These are phyloP conservation scores for Onychostruthus taczanowskii DNA, from an alignment of 2,113 vertebrate genomes.

Conservation along the genomic window DNA sequence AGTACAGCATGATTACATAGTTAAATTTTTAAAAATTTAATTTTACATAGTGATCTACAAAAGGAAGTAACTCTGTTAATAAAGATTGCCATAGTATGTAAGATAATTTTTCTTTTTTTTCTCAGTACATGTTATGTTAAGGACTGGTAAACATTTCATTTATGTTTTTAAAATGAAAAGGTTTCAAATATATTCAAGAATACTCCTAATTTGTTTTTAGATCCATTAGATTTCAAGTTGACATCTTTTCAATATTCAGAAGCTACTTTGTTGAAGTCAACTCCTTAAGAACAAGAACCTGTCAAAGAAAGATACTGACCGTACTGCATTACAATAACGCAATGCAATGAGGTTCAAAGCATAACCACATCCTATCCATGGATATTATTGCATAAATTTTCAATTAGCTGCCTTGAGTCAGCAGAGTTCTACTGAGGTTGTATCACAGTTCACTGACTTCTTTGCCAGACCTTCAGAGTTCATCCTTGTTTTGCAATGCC, in stretches of 20 bases:
- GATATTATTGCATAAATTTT: background rate
- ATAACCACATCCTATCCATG: background rate
- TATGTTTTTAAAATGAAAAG: background rate
- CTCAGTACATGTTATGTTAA: background rate
- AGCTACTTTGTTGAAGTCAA: background rate
- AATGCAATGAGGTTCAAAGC: background rate
- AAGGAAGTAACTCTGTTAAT: background rate
- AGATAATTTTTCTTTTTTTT: background rate
- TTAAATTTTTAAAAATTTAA: background rate
- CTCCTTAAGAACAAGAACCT: background rate
- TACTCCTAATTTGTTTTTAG: background rate
- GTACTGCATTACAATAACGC: background rate
- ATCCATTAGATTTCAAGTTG: background rate
- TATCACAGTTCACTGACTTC: background rate
- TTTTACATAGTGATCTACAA: background rate
- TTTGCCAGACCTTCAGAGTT: constrained; percentile 21
- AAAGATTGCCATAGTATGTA: background rate
- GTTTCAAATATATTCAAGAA: background rate
- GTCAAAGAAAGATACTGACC: background rate
- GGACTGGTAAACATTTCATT: background rate
- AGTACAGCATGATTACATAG: background rate
- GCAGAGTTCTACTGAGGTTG: constrained; percentile 4
- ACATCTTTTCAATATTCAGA: background rate
- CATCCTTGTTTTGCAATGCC: background rate
- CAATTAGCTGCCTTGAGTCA: constrained; percentile 42